Conservation (phyloP, 1,140 invertebrate species). For the Ericerus pela region DNA sequence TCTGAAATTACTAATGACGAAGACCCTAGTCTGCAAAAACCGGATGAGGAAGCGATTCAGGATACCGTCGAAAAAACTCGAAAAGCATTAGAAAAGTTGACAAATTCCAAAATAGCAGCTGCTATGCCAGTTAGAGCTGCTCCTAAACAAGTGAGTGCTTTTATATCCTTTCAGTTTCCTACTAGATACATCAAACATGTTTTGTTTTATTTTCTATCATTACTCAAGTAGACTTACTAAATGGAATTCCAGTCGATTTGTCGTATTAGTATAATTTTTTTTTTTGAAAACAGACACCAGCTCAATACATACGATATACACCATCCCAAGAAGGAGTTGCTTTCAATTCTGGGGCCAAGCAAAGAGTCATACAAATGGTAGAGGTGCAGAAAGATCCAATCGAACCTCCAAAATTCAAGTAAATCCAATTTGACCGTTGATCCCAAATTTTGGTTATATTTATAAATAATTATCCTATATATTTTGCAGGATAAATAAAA, state of each 20-base stretch:
- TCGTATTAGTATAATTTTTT: background rate
- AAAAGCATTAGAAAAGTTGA: conserved; percentile 69
- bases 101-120: conserved; percentile 76
- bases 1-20: conserved; percentile 84
- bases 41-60: conserved; percentile 65
- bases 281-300: conserved; percentile 44
- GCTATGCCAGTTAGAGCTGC: conserved; percentile 85
- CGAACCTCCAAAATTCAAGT: conserved; percentile 94
- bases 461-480: conserved; percentile 8
- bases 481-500: conserved; percentile 63
- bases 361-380: conserved; percentile 92
- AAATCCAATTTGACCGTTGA: conserved; percentile 19
- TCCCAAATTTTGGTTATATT: background rate
- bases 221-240: background rate
- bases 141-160: conserved; percentile 48
- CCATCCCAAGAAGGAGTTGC: conserved; percentile 90
- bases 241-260: background rate
- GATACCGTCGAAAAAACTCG: conserved; percentile 77
- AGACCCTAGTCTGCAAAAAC: conserved; percentile 73
- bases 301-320: conserved; percentile 94
- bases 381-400: conserved; percentile 94
- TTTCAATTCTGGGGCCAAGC: conserved; percentile 94
- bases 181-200: background rate
- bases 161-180: background rate
- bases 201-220: background rate